A percentile compares a stretch with the other conserved stretches of the same genome.
phyloP scores from a whole-genome alignment of 2,113 vertebrate genomes.

The Panthera leo region DNA sequence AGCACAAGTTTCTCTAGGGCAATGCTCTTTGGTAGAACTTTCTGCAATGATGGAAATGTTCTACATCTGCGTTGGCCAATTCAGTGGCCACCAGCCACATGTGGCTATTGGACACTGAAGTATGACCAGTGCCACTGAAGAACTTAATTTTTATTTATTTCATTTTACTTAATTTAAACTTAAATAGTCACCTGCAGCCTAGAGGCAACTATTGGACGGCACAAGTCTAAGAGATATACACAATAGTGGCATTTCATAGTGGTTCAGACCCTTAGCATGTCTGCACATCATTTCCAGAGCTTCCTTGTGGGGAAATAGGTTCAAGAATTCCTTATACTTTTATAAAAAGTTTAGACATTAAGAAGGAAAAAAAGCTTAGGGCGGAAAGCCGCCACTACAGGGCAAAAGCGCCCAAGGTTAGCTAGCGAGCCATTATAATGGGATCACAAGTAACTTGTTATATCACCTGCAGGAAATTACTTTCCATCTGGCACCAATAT shows the following conservation, averaged over 20 bases:
- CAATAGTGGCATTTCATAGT: not conserved
- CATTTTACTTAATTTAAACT: not conserved
- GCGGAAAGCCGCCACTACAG: too few species aligned
- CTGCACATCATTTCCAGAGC: not conserved
- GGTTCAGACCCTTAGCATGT: not conserved
- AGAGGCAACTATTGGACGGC: not conserved
- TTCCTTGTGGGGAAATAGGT: not conserved
- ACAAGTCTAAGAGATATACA: not conserved
- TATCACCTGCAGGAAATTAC: too few species aligned
- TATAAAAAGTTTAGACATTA: too few species aligned
- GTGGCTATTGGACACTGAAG: not conserved
- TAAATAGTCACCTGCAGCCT: not conserved
- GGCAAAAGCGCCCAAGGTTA: too few species aligned
- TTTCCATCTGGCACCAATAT: too few species aligned
- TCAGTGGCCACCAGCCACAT: not conserved
- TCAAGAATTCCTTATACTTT: too few species aligned
- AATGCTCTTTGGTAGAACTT: not conserved
- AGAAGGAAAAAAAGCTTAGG: too few species aligned
- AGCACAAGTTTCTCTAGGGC: not conserved
- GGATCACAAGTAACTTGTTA: too few species aligned
- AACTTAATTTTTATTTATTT: not conserved
- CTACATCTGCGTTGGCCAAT: not conserved
- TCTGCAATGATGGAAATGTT: not conserved
- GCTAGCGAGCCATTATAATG: too few species aligned
- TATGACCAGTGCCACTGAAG: not conserved